These are phyloP conservation scores for Tolmerus cingulatus DNA, from an alignment of 2,888 invertebrate genomes.

Conservation along the genomic window DNA sequence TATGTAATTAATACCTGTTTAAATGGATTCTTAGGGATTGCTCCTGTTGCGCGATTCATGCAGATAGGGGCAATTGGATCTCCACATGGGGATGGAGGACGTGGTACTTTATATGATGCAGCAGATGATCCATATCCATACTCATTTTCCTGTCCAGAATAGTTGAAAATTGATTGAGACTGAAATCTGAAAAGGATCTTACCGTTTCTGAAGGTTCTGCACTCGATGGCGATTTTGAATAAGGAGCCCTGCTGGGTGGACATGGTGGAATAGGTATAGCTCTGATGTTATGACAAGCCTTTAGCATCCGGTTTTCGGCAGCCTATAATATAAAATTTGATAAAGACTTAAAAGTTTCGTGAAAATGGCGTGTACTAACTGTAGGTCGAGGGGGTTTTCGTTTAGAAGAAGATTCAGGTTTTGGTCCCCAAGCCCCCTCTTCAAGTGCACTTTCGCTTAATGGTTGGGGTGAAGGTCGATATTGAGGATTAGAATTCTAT, in stretches of 20 bases:
- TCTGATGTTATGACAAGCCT: not conserved
- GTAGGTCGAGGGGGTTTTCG: not conserved
- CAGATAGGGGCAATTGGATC: not conserved
- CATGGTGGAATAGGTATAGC: too few species aligned
- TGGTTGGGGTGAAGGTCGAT: not conserved
- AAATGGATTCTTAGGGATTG: not conserved
- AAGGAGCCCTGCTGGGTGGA: not conserved
- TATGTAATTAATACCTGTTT: not conserved
- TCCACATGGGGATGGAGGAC: not conserved
- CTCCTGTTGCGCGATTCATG: not conserved
- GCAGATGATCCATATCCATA: not conserved
- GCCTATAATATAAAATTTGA: not conserved
- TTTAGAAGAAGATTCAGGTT: not conserved
- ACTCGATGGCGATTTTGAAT: not conserved
- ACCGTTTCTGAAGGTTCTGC: not conserved
- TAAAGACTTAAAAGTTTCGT: not conserved
- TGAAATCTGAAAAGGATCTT: not conserved
- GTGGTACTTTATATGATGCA: not conserved
- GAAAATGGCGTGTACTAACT: not conserved
- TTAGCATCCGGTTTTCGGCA: not conserved
- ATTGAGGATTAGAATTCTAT: not conserved
- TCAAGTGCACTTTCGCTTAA: not conserved
- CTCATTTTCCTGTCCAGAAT: too few species aligned
- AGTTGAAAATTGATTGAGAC: too few species aligned
- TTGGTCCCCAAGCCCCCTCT: not conserved